Evolutionary conservation across 2,797 vertebrate genomes (phyloP), one percentile per base, ranked within the genome.

Genomic region (Parauchenoglanis ngamensis): DNA sequence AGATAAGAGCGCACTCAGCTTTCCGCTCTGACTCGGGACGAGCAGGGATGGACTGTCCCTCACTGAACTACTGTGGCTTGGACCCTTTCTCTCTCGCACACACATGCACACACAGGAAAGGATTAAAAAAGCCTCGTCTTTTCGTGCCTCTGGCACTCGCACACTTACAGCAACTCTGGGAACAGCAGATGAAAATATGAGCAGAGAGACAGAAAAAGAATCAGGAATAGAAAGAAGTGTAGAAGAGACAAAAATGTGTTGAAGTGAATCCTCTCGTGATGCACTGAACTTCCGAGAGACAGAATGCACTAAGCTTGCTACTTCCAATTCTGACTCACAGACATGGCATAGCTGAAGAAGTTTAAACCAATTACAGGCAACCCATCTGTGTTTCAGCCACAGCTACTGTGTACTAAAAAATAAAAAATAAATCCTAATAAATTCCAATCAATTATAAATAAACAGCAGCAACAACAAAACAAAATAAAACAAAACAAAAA

Each of bases 1-100:
- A 78, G 92, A 92, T 93, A 92, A 92, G 92, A 89, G 90, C 85
- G 90, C 90, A 89, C 90, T 90, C 92, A n/a, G 87, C 84, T 86
- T 83, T 87, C 59, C 35, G 59, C 63, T 79, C 82, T 84, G 85
- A 65, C 72, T 56, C 75, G 83, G 85, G 81, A 77, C 77, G 75
- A 84, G 89, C 63, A 82, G 56, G 84, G 90, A 88, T 57, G 57
- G 72, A 80, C 83, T 56, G 88, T 89, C 86, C 90, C 86, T 79
- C 52, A 75, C 78, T 83, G 75, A 80, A 76, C 63, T 61, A 67
- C 80, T 70, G 76, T 86, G 80, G 68, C 86, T 68, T 25, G 86
- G 86, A 83, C 89, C 56, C n/a, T 28, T n/a, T 8, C 7, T 17
- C 75, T n/a, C 72, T 13, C 81, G 70, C 65, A 70, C 63, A 86